Base-by-base conservation (phyloP, 2,113 vertebrate species). In the Leptosomus discolor region DNA sequence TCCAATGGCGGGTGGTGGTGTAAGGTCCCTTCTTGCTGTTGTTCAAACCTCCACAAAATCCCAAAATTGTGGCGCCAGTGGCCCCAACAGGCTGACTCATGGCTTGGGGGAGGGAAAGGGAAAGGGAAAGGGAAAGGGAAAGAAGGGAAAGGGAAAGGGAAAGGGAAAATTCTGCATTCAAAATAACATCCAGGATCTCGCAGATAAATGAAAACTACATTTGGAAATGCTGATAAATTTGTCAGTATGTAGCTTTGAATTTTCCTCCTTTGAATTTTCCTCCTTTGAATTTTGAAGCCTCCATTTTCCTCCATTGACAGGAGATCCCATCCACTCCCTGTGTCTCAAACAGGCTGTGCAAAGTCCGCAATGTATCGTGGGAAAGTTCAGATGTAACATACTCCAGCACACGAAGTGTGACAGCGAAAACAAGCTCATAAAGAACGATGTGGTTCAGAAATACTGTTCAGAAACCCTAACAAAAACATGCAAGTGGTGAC, bases 361-460 rank as follows among this genome's bases (percentile, higher is more conserved):
- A 5, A 20, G 30, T 21, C 30, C 37, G 19, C 1, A 0, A 11
- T 15, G 12, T 17, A 22, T 45, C 30, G 12, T 0, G 0, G 26
- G 14, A 24, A 51, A 37, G 23, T 30, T 85, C n/a, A 36, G 24
- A 43, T 5, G 4, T 13, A 34, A 5, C 0, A 0, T 46, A 12
- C 4, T 17, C 0, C 2, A 57, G 26, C 22, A 45, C 29, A 65
- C 21, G 18, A 15, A 54, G 8, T 10, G 26, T 19, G 15, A 6
- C 54, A 74, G 45, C 2, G 22, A 51, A 57, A 64, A 21, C 16
- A 48, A 57, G 8, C 15, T 64, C 45, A 46, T 27, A 69, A 63
- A 45, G 48, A n/a, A 17, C 58, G 29, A 13, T 0, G 1, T 50
- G 1, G 3, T 13, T 90, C 45, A 37, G 19, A 60, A 64, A 48